Base-by-base conservation (phyloP, 2,797 vertebrate genomes). In the Phalanger gymnotis region DNA sequence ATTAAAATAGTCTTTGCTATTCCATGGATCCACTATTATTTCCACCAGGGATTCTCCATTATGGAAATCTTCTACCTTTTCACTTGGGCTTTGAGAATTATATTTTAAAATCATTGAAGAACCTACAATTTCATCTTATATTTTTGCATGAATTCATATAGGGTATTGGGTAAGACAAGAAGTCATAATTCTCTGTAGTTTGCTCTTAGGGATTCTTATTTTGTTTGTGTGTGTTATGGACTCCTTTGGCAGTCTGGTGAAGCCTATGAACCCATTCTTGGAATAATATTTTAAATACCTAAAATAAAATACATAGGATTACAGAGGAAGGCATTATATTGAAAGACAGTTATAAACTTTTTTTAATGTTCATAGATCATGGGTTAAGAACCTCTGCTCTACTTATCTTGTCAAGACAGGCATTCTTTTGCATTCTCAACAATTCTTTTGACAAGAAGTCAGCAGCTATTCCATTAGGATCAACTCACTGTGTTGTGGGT, bases 361-460 rank as follows among this genome's bases (percentile, higher is more conserved):
- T 66, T 66, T n/a, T n/a, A 61, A 81, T 19, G 7, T 47, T 81
- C 6, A 81, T 25, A 47, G 66, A 81, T 81, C 19, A 9, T 47
- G 28, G 66, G 16, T 81, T 73, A 40, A 66, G 66, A 73, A 40
- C 90, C 40, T 93, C 92, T 96, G 58, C 53, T 93, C 93, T 96
- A 94, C 94, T 90, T 96, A 91, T 93, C 97, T 92, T 5, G 56
- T 61, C 54, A 97, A 9, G 90, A 92, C 95, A 94, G 92, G 27
- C 61, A 92, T 53, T 57, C 94, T 90, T 93, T 92, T 89, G 91
- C 96, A 95, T 93, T 58, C 81, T 93, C 95, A 96, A 66, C 91
- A 90, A 94, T 96, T 54, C 96, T 97, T 95, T 58, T 97, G 97
- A 95, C 91, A 97, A 91, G 97, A 96, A 97, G 95, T 89, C 95